phyloP scores from a whole-genome alignment of 1,140 invertebrate species.

The Lepeophtheirus salmonis region DNA sequence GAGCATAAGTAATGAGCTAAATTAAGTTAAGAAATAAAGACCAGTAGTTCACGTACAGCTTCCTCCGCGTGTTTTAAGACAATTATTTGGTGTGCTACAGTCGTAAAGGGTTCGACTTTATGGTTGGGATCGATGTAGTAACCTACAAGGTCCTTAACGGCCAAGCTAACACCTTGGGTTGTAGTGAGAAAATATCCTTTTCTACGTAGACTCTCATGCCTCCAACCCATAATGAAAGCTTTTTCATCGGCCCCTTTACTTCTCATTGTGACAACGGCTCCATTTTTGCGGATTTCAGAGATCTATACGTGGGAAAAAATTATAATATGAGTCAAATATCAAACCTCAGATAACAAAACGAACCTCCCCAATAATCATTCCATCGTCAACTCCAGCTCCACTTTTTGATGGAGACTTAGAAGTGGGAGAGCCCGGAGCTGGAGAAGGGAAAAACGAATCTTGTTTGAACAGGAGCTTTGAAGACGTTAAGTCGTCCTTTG shows the following conservation, averaged over 20 bases:
- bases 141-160: not conserved
- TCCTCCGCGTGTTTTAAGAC: slow-evolving; percentile 4
- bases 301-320: not conserved
- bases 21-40: too few relatives aligned
- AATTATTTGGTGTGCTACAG: not conserved
- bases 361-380: not conserved
- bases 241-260: not conserved
- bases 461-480: not conserved
- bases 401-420: not conserved
- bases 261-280: slow-evolving; percentile 1
- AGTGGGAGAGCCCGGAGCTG: not conserved
- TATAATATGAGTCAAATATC: too few relatives aligned
- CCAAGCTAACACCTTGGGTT: slow-evolving; percentile 1
- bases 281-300: slow-evolving; percentile 2
- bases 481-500: not conserved
- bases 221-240: not conserved
- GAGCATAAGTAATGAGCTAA: too few relatives aligned
- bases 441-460: not conserved
- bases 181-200: slow-evolving; percentile 2
- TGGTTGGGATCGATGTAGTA: slow-evolving; percentile 1
- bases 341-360: too few relatives aligned
- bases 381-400: not conserved
- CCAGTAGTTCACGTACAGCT: too few relatives aligned
- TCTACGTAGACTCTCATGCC: not conserved
- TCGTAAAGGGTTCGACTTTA: not conserved